These are phyloP conservation scores for Sphenopsis melanotis DNA, from an alignment of 2,797 vertebrate species.

Conservation along the genomic window DNA sequence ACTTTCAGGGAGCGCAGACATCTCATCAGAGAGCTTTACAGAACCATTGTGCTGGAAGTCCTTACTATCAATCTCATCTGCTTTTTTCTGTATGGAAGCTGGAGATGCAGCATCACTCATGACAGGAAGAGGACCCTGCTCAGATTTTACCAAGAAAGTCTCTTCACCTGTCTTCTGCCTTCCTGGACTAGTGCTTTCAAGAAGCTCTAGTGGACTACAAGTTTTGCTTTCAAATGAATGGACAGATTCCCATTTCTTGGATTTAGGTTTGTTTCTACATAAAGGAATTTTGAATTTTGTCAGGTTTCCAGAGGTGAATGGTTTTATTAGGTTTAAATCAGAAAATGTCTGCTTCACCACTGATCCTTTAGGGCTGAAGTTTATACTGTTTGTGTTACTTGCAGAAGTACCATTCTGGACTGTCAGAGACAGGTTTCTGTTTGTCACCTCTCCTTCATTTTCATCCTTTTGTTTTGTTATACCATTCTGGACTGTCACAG, in stretches of 20 bases:
- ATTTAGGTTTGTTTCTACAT: slow-evolving; percentile 58
- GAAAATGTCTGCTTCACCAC: slow-evolving; percentile 15
- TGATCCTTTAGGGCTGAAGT: neutral
- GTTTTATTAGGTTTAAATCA: slow-evolving; percentile 42
- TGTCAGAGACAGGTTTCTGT: neutral
- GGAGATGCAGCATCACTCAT: neutral
- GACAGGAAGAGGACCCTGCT: neutral
- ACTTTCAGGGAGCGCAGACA: neutral
- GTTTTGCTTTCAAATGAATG: slow-evolving; percentile 39
- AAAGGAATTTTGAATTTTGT: slow-evolving; percentile 75
- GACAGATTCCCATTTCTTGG: slow-evolving; percentile 4
- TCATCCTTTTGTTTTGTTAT: slow-evolving; percentile 7
- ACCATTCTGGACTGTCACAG: neutral
- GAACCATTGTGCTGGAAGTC: neutral
- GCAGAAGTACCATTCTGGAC: neutral
- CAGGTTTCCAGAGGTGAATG: slow-evolving; percentile 31
- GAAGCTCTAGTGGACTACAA: slow-evolving; percentile 44
- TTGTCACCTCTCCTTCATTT: neutral
- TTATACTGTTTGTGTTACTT: neutral
- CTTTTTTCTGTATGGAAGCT: neutral
- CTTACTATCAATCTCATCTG: neutral
- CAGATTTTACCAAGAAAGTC: neutral
- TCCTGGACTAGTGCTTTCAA: slow-evolving; percentile 17
- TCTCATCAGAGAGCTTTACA: slow-evolving; percentile 19
- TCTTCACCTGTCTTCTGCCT: slow-evolving; percentile 28